Percentiles rank a stretch among this genome's conserved stretches.
Conservation (phyloP, 1,140 invertebrate species). For the Drosophila sulfurigaster region DNA sequence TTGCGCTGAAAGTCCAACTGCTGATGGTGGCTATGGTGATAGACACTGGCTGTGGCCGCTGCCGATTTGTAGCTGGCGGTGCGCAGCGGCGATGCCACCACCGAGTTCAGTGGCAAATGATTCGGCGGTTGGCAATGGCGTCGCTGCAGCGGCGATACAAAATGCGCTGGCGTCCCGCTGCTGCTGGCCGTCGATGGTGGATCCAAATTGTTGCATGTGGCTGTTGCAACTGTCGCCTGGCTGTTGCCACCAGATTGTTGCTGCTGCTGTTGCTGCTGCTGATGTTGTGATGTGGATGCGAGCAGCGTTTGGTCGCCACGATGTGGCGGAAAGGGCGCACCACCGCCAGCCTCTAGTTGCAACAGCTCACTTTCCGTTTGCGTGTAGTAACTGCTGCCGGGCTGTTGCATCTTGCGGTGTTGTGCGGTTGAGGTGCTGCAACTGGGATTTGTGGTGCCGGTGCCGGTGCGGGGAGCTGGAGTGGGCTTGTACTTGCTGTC, state of each 20-base stretch:
- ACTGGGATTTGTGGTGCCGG: background rate
- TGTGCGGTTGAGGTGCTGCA: conserved; percentile 27
- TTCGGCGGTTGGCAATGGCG: conserved; percentile 79
- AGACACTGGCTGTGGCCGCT: conserved; percentile 61
- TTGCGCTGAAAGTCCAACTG: conserved; percentile 92
- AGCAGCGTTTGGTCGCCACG: conserved; percentile 30
- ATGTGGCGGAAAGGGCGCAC: conserved; percentile 46
- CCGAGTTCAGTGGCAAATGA: conserved; percentile 77
- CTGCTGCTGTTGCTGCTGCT: conserved; percentile 28
- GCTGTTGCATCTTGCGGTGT: conserved; percentile 71
- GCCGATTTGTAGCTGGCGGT: conserved; percentile 76
- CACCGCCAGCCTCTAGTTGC: conserved; percentile 76
- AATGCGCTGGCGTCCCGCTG: conserved; percentile 63
- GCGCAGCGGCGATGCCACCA: conserved; percentile 68
- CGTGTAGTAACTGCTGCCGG: conserved; percentile 80
- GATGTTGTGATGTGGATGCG: conserved; percentile 43
- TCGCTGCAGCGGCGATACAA: conserved; percentile 76
- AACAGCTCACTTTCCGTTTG: conserved; percentile 81
- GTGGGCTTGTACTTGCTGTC: conserved; percentile 66
- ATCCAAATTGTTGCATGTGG: conserved; percentile 61
- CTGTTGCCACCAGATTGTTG: conserved; percentile 26
- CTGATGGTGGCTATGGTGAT: conserved; percentile 80
- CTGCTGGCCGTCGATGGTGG: conserved; percentile 56
- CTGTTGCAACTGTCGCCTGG: conserved; percentile 45
- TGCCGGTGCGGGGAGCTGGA: conserved; percentile 60